Evolutionary conservation across 2,888 invertebrate species (phyloP), one percentile per base, ranked within the genome.

Genomic region (Xanthostigma xanthostigma): DNA sequence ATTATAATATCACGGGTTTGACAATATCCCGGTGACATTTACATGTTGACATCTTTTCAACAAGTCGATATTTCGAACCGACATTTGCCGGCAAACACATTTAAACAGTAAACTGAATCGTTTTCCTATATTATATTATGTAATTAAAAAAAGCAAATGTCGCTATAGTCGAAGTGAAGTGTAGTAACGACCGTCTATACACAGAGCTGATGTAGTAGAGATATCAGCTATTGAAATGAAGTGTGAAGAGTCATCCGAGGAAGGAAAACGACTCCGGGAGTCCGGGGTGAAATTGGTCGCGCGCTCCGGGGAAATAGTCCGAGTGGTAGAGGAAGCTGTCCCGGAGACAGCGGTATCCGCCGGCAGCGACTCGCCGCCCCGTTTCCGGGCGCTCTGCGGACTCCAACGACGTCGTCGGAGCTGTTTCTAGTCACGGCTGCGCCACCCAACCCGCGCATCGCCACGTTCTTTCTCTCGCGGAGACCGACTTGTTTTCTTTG

Each of bases 271-370:
- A 46, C 64, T 65, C 65, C 64, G 65, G 46, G 40, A 46, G 46
- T 46, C 46, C 46, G 46, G 46, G 64, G 66, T 65, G 65, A 65
- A 65, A 65, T 65, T 66, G 64, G 64, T 64, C 66, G 64, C 50
- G 48, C 45, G 48, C 65, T 62, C 65, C 65, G 49, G 66, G 65
- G 64, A 46, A 46, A 46, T 41, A 46, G 46, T 46, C 46, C 46
- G 42, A 48, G 48, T 48, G 48, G 42, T 37, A 43, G 66, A 66
- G 69, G 68, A 68, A 67, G 65, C 65, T 27, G 65, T 62, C 65
- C 69, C 68, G 68, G 67, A 69, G 69, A 66, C 66, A 68, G 68
- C 68, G 68, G 67, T 67, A 67, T 68, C 68, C 68, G 68, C 66
- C 63, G 62, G 58, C 62, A 61, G 61, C 62, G 63, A 37, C 37